Conservation (phyloP, 2,888 invertebrate species). For the Pemphredon lugubris region DNA sequence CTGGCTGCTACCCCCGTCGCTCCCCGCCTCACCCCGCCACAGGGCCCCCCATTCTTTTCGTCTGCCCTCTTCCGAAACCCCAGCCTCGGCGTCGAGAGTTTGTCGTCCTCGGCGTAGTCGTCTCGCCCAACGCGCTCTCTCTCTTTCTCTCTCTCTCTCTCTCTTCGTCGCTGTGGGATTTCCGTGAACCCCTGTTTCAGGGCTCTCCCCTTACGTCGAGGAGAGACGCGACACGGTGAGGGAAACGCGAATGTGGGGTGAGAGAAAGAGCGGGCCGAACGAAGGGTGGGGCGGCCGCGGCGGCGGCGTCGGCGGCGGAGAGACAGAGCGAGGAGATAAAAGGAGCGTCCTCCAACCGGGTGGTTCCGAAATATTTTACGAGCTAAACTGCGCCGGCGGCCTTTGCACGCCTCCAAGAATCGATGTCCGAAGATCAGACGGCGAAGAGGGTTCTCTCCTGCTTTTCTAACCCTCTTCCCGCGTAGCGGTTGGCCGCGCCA, state of each 20-base stretch:
- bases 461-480: background rate
- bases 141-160: no score
- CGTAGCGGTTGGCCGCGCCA: background rate
- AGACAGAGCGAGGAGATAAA: conserved; percentile 35
- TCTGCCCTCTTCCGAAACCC: conserved; percentile 22
- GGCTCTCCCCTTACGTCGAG: conserved; percentile 49
- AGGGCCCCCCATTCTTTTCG: background rate
- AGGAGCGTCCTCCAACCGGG: conserved; percentile 51
- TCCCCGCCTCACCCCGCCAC: background rate
- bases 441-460: background rate
- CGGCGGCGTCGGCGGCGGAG: conserved; percentile 16
- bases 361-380: conserved; percentile 71
- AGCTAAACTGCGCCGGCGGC: conserved; percentile 66
- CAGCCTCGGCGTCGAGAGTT: conserved; percentile 45
- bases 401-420: conserved; percentile 54
- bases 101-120: conserved; percentile 48
- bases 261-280: no score
- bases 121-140: conserved; percentile 47
- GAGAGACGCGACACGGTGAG: conserved; percentile 46
- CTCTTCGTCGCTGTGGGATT: conserved; percentile 53
- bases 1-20: no score
- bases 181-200: conserved; percentile 52
- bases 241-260: conserved; percentile 1
- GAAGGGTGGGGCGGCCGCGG: no score
- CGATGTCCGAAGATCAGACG: conserved; percentile 61